Evolutionary conservation across 2,797 vertebrate species (phyloP), one percentile per base, ranked within the genome.

Genomic region (Corythornis leucogaster): DNA sequence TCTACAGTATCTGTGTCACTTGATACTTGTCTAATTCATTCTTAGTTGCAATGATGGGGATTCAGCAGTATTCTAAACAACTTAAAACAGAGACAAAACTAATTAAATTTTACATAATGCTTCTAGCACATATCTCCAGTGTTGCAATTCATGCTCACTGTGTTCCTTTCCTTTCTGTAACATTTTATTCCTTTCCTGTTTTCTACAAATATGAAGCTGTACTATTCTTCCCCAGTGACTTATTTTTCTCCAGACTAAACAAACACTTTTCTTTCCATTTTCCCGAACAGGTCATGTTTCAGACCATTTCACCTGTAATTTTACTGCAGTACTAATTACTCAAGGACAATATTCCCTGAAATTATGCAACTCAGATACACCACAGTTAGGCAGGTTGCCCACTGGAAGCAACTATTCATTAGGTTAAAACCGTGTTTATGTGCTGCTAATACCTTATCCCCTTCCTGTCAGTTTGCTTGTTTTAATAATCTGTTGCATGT

Each of bases 231-330:
- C 48, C 21, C 71, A 33, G 28, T 70, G n/a, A 11, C 42, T 48
- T 69, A 38, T 46, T 18, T n/a, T 63, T 9, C 18, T 45, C 42
- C 58, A 94, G 80, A 87, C 46, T 80, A 85, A 92, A 91, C n/a
- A 85, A 78, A 9, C 4, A n/a, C 21, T 5, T 80, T 63, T 91
- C 26, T 58, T 64, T 57, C 31, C n/a, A 30, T 80, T 46, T 85
- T 87, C 80, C 40, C 68, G 59, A 85, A 51, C 62, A 83, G 42
- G 64, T 80, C 73, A 19, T 42, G 33, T 87, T 95, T 89, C 85
- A 91, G 73, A 91, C 69, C 26, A 71, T 87, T 87, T 87, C 80
- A 89, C 69, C 42, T 54, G 38, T 53, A 81, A 68, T 68, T 79
- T 79, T 48, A 59, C 3, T 90, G 55, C 35, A 35, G 17, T 54